Base-by-base conservation (phyloP, 2,888 invertebrate genomes). In the Agriopis aurantiaria region DNA sequence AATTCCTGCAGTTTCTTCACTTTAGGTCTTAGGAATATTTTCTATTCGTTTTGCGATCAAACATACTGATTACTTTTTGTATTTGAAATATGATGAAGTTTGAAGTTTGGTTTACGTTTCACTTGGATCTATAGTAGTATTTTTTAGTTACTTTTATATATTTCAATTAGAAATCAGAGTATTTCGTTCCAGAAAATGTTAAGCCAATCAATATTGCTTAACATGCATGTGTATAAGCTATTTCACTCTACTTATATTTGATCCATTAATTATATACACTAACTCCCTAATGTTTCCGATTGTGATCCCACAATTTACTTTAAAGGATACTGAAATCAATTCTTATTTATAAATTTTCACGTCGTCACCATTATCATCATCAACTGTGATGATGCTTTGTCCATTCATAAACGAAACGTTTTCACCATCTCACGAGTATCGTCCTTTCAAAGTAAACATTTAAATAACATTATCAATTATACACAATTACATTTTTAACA, bases 241-340 rank as follows among this genome's bases (percentile, higher is more conserved):
- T 72, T 61, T 65, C 68, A 65, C 80, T 84, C 82, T 87, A 89
- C 82, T 82, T 84, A 84, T 87, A 90, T 85, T 88, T 86, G 89
- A 86, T 89, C 86, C 85, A 79, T 85, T 61, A 52, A 52, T 58
- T 86, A 87, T 90, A 78, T 91, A 92, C 91, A 92, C 74, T 88
- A 88, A 83, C 82, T 82, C 81, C 78, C 81, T 86, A 87, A 80
- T 80, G 81, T 85, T 62, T 70, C 69, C 85, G 78, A 84, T 81
- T 85, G 82, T 93, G 93, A 89, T 93, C 92, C 92, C 93, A 86
- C 88, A 87, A 87, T 90, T 89, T 82, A 86, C 77, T 80, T 82
- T 80, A 86, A 88, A 88, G 87, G 87, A 88, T 85, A 84, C 82
- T 78, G 80, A 82, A 78, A 79, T 75, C 78, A 80, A 78, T 82